Conservation (phyloP, 2,888 invertebrate species). For the Macrosiphum euphorbiae region DNA sequence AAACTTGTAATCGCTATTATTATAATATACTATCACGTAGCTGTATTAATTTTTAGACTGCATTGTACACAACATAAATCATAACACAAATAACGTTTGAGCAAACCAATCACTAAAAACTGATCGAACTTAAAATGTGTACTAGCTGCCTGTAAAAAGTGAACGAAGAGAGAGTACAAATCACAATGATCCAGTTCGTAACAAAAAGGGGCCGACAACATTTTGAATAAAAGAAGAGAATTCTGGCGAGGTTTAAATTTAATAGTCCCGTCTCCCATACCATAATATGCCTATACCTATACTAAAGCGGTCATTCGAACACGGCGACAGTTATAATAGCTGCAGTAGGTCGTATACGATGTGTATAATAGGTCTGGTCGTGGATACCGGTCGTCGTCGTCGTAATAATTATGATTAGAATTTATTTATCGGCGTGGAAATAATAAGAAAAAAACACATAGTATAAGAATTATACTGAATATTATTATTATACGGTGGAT, state of each 20-base stretch:
- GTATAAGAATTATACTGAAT: neutral
- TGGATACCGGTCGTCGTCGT: neutral
- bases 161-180: neutral
- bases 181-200: neutral
- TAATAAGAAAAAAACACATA: neutral
- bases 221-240: neutral
- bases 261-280: neutral
- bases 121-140: neutral
- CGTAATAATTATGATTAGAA: conserved; percentile 13
- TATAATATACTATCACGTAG: neutral
- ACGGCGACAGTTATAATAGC: neutral
- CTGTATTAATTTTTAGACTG: neutral
- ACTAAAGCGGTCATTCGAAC: neutral
- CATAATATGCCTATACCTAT: neutral
- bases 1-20: neutral
- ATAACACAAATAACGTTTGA: neutral
- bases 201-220: neutral
- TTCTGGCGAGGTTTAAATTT: neutral
- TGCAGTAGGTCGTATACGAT: neutral
- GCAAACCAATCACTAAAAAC: neutral
- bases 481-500: neutral
- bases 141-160: neutral
- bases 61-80: neutral
- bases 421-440: conserved; percentile 17
- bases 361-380: neutral